Conservation (phyloP, 1,140 invertebrate species). For the Penaeus indicus region DNA sequence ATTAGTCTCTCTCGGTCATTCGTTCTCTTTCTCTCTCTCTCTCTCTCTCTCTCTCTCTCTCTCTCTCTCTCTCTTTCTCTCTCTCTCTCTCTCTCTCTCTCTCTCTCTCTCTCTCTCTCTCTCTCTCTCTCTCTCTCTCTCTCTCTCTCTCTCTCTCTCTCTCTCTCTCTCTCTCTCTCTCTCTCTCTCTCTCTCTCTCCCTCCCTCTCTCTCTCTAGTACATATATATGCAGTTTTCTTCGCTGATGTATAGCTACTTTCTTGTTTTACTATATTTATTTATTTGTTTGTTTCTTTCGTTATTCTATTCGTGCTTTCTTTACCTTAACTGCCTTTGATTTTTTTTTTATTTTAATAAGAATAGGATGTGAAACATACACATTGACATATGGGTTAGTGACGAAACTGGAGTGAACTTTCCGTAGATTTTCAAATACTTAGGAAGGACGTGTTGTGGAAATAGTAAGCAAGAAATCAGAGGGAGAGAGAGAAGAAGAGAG, state of each 20-base stretch:
- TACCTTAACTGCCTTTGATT: too few species aligned
- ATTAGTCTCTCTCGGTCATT: conserved; percentile 18
- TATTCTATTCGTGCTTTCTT: too few species aligned
- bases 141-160: conserved; percentile 30
- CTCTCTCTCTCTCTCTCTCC: background rate
- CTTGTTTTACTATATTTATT: too few species aligned
- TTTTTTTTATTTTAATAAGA: too few species aligned
- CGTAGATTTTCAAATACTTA: too few species aligned
- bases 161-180: conserved; percentile 25
- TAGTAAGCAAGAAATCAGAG: too few species aligned
- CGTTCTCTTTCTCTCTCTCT: conserved; percentile 26
- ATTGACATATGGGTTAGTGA: too few species aligned
- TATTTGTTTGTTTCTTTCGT: too few species aligned
- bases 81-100: background rate
- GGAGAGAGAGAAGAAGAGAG: background rate
- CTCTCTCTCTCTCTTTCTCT: background rate
- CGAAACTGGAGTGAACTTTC: too few species aligned
- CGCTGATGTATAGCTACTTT: too few species aligned
- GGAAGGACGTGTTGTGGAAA: too few species aligned
- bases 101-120: background rate
- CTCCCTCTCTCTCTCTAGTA: background rate
- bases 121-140: conserved; percentile 29
- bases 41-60: background rate
- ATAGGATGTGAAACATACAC: too few species aligned
- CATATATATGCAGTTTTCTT: background rate